phyloP scores from a whole-genome alignment of 2,888 invertebrate species.

The Tiphia femorata region DNA sequence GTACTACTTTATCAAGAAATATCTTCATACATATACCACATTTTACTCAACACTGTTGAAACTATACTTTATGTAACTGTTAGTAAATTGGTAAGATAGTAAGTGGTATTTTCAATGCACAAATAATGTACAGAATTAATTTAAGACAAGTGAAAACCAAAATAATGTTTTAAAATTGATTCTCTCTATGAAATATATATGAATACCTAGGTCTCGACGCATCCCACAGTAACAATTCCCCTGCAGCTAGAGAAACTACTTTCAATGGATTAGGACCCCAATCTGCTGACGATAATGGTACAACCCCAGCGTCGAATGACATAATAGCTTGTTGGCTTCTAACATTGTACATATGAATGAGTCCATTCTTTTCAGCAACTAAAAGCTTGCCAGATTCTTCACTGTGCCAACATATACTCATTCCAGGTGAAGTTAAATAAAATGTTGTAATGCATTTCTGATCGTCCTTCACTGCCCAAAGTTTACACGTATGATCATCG shows the following conservation, averaged over 20 bases:
- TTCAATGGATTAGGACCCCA: slow-evolving; percentile 77
- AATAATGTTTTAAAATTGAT: neutral
- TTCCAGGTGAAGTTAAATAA: slow-evolving; percentile 76
- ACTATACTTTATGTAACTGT: too few relatives aligned
- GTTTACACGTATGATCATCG: slow-evolving; percentile 81
- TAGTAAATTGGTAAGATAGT: too few relatives aligned
- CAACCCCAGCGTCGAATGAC: slow-evolving; percentile 75
- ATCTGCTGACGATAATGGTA: slow-evolving; percentile 77
- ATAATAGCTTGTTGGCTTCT: slow-evolving; percentile 76
- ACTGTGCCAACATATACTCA: slow-evolving; percentile 78
- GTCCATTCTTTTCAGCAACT: slow-evolving; percentile 82
- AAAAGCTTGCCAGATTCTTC: slow-evolving; percentile 79
- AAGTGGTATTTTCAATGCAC: neutral
- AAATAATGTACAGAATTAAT: too few relatives aligned
- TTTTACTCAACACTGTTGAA: too few relatives aligned
- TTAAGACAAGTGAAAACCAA: neutral
- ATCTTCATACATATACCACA: too few relatives aligned
- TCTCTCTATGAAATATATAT: neutral
- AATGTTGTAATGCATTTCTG: slow-evolving; percentile 73
- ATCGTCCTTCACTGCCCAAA: slow-evolving; percentile 74
- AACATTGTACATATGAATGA: slow-evolving; percentile 80
- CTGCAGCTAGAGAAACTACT: slow-evolving; percentile 76
- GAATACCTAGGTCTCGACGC: slow-evolving; percentile 75
- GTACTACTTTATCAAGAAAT: neutral
- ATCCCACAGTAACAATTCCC: slow-evolving; percentile 79